These are phyloP conservation scores for Lethrus apterus DNA, from an alignment of 1,140 invertebrate species.

Conservation along the genomic window DNA sequence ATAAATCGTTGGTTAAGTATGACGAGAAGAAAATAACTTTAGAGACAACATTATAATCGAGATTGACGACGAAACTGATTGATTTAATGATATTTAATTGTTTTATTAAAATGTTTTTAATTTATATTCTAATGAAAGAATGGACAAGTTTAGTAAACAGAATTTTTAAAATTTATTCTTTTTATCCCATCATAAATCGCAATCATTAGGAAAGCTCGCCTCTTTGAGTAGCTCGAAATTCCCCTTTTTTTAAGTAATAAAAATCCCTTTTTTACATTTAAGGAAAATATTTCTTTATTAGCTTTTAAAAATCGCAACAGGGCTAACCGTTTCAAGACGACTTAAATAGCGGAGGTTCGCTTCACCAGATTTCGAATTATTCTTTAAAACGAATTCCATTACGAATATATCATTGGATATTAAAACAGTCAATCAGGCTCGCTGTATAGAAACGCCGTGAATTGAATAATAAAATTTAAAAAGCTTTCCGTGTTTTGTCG, in stretches of 20 bases:
- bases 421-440: constrained; percentile 27
- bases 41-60: no score
- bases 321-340: background rate
- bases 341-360: background rate
- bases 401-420: constrained; percentile 26
- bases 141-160: no score
- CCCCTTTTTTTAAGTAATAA: constrained; percentile 3
- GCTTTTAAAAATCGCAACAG: constrained; percentile 7
- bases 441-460: constrained; percentile 21
- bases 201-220: constrained; percentile 5
- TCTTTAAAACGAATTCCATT: constrained; percentile 18
- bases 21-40: no score
- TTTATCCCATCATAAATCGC: constrained; percentile 4
- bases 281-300: constrained; percentile 8
- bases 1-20: no score
- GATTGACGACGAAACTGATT: no score
- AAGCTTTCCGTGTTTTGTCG: constrained; percentile 23
- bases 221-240: background rate
- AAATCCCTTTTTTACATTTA: constrained; percentile 9
- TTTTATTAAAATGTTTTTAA: no score
- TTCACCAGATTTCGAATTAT: background rate
- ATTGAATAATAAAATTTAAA: constrained; percentile 24
- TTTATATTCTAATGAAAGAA: no score
- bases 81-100: no score
- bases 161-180: no score